Evolutionary conservation across 1,140 invertebrate genomes (phyloP).

Genomic region (Drosophila equinoxialis): DNA sequence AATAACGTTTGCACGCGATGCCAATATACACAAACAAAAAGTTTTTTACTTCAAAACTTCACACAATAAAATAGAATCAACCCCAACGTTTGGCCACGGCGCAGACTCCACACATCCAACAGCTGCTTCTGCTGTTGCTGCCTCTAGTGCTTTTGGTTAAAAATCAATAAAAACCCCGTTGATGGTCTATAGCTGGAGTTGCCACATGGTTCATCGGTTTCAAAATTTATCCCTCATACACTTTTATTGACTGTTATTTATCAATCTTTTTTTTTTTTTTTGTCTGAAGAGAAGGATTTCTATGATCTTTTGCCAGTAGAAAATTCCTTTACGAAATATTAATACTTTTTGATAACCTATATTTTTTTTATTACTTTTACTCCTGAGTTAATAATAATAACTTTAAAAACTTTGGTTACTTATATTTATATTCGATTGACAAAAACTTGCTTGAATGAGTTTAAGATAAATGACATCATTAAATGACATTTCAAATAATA

Average conservation of each 20-base stretch:
- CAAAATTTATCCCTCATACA: background rate
- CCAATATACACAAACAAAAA: slow-evolving; percentile 60
- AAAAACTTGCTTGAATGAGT: too few species aligned
- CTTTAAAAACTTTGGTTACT: too few species aligned
- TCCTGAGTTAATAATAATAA: too few species aligned
- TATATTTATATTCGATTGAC: too few species aligned
- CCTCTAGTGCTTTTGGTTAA: slow-evolving; percentile 23
- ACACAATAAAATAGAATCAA: slow-evolving; percentile 31
- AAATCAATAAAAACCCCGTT: slow-evolving; percentile 69
- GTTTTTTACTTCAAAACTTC: slow-evolving; percentile 50
- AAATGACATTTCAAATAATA: too few species aligned
- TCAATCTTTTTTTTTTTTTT: too few species aligned
- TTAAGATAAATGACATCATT: too few species aligned
- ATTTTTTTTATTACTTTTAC: too few species aligned
- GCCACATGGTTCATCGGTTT: slow-evolving; percentile 43
- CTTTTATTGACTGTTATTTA: background rate
- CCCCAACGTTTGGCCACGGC: slow-evolving; percentile 44
- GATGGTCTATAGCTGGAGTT: slow-evolving; percentile 37
- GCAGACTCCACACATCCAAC: slow-evolving; percentile 62
- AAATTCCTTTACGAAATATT: too few species aligned
- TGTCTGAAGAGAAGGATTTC: too few species aligned
- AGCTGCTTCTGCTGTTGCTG: slow-evolving; percentile 42
- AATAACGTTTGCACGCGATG: slow-evolving; percentile 46
- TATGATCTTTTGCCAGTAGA: too few species aligned
- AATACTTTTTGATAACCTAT: too few species aligned